These are phyloP conservation scores for Chrysolina americana DNA, from an alignment of 2,888 invertebrate genomes.

Conservation along the genomic window DNA sequence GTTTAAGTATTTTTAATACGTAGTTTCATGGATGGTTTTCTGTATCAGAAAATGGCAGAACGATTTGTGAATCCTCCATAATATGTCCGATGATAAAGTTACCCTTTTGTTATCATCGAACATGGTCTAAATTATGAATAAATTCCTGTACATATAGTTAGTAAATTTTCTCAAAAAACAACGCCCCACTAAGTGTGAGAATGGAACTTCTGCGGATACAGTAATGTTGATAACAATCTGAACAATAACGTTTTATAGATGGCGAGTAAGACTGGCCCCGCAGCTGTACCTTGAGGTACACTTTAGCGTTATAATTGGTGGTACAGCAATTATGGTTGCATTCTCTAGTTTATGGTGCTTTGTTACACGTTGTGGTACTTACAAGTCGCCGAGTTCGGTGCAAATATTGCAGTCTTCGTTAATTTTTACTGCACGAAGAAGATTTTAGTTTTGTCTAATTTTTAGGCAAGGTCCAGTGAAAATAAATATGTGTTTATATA, in stretches of 20 bases:
- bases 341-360: neutral
- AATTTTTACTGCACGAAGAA: neutral
- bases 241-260: neutral
- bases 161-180: neutral
- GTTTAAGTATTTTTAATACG: neutral
- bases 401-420: neutral
- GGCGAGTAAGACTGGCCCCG: neutral
- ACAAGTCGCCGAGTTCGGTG: neutral
- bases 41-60: constrained; percentile 28
- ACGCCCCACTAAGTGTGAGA: neutral
- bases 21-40: constrained; percentile 21
- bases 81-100: constrained; percentile 6
- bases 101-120: constrained; percentile 16
- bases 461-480: neutral
- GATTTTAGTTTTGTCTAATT: too few relatives aligned
- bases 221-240: too few relatives aligned
- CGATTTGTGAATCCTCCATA: neutral
- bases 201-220: neutral
- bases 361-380: constrained; percentile 3
- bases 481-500: neutral
- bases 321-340: neutral
- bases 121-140: neutral
- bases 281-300: constrained; percentile 4
- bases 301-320: too few relatives aligned
- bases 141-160: constrained; percentile 15